Evolutionary conservation across 2,888 invertebrate genomes (phyloP), one percentile per base, ranked within the genome.

Genomic region (Folsomia candida): DNA sequence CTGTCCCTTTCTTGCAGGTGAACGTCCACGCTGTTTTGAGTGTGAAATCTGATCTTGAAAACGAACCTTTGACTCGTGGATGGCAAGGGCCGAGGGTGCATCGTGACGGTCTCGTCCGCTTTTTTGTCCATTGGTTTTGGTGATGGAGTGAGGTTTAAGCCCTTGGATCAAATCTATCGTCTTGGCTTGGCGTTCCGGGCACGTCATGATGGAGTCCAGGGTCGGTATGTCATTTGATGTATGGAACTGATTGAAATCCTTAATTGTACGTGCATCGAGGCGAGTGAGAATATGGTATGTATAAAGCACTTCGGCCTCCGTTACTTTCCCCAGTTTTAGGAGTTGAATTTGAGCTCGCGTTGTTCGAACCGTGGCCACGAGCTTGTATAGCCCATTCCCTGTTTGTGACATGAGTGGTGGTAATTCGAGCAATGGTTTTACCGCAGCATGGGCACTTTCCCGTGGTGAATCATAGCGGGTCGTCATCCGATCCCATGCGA

Each of bases 381-480:
- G 51, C 47, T 57, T 60, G 51, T 69, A 62, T 0, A 72, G 4
- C 1, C 68, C 69, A 9, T 20, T n/a, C 3, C 58, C 66, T 1
- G 60, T 24, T 25, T 69, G 66, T 22, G 27, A 20, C 61, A 57
- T 29, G 1, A 66, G 29, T 2, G 69, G 4, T 0, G 60, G 59
- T 1, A 72, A 62, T 14, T 68, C 72, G 1, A 72, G 37, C 18
- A 72, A 26, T 24, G 72, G 72, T 14, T 28, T 22, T 2, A 72
- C 54, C 9, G 69, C 69, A 1, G 66, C 54, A 25, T 69, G 62
- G 14, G 66, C 72, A 3, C 61, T 58, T 22, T 69, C 69, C 22
- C 69, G 24, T 29, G 72, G 69, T 18, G 28, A 28, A 54, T 72
- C 69, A 37, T 72, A 72, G 2, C 72, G 65, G 18, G 24, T 22